phyloP scores from a whole-genome alignment of 2,113 vertebrate species.

The Porphyrio hochstetteri region DNA sequence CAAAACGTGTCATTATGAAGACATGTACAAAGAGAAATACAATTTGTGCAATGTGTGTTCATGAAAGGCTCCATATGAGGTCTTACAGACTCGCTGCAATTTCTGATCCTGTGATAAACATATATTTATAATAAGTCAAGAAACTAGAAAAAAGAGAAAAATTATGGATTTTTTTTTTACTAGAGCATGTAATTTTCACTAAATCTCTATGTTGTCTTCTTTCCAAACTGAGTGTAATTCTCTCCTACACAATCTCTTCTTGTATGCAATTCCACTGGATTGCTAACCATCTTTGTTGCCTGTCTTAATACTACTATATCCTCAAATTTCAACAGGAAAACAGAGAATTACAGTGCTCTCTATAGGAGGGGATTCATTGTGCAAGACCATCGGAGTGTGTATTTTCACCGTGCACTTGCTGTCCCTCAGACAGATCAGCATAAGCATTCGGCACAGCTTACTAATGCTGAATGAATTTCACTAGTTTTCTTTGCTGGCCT shows the following conservation, averaged over 20 bases:
- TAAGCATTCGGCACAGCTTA: not conserved
- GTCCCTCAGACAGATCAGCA: not conserved
- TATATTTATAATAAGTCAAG: conserved; percentile 18
- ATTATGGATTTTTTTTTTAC: not conserved
- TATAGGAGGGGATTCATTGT: not conserved
- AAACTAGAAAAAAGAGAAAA: not conserved
- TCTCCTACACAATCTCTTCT: not conserved
- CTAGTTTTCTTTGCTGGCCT: not conserved
- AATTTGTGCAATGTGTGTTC: not conserved
- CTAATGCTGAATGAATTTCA: not conserved
- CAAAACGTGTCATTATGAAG: conserved; percentile 51
- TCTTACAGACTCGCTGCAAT: conserved; percentile 6
- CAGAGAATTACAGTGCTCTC: conserved; percentile 28
- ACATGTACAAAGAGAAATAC: conserved; percentile 13
- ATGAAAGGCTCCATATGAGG: conserved; percentile 44
- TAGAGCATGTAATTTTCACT: not conserved
- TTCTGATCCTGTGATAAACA: conserved; percentile 32
- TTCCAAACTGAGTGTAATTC: not conserved
- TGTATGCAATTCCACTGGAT: not conserved
- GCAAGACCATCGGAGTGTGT: not conserved
- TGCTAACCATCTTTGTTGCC: not conserved
- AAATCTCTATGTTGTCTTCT: not conserved
- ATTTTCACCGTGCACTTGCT: not conserved
- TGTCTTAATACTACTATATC: not conserved
- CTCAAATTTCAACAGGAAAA: conserved; percentile 26